A percentile compares a stretch with the other conserved stretches of the same genome.
phyloP scores from a whole-genome alignment of 2,797 vertebrate species.

The Acanthurus lineatus region DNA sequence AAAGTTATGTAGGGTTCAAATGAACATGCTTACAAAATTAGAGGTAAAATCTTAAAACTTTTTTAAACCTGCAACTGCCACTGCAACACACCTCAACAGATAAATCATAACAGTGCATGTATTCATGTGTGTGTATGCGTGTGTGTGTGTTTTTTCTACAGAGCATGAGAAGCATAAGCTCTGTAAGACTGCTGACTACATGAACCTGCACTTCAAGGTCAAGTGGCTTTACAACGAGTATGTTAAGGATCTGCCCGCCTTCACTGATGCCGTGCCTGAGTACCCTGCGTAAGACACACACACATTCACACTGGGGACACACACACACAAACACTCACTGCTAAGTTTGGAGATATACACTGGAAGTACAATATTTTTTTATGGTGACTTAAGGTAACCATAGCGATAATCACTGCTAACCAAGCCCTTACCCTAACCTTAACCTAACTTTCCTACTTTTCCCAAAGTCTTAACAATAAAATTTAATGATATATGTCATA shows the following conservation, averaged over 20 bases:
- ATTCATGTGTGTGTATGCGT: neutral
- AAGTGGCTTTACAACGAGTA: slow-evolving; percentile 99
- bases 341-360: no score
- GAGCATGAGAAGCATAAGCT: slow-evolving; percentile 94
- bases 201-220: slow-evolving; percentile 99
- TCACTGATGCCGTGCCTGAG: slow-evolving; percentile 90
- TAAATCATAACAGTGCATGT: neutral
- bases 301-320: slow-evolving; percentile 21
- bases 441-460: no score
- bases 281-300: slow-evolving; percentile 91
- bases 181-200: slow-evolving; percentile 96
- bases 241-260: slow-evolving; percentile 88
- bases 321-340: slow-evolving; percentile 3
- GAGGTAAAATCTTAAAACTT: neutral
- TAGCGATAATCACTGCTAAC: no score
- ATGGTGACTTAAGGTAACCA: no score
- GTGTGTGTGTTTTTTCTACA: slow-evolving; percentile 63
- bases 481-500: neutral
- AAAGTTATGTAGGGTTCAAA: no score
- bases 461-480: no score
- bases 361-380: no score
- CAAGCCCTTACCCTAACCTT: no score
- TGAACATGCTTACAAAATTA: neutral
- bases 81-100: neutral
- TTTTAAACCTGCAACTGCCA: neutral